Base-by-base conservation (phyloP, 2,797 vertebrate species). In the Perodicticus potto region DNA sequence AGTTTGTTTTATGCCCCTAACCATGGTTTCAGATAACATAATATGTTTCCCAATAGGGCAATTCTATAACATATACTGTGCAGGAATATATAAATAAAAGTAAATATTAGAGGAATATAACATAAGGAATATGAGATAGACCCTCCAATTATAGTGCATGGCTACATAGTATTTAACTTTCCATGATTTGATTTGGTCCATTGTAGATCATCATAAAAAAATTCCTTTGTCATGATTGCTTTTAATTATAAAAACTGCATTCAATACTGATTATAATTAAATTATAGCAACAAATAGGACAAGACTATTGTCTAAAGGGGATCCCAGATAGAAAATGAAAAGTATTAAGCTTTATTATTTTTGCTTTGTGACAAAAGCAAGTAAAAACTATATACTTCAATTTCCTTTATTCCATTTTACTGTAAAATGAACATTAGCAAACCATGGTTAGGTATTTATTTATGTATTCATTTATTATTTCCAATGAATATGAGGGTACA, bases 271-370 rank as follows among this genome's bases (percentile, higher is more conserved):
- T 74, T 23, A 2, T 13, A 43, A 9, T 91, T 77, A 81, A 82
- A 13, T 91, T n/a, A 53, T 29, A 94, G 40, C 8, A 81, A 61
- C 40, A 78, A 86, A 72, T 19, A 78, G 59, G 20, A 37, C 3
- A 37, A 76, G 17, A 55, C 7, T 6, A 43, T 74, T 59, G 37
- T 5, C 17, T 87, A n/a, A 67, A 70, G 55, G 63, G 45, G 45
- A 94, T 83, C 6, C 14, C 57, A 91, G 43, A 49, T 7, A 86
- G 40, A 20, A 73, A 72, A 12, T 63, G 12, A 82, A 90, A 77
- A 85, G 11, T 53, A 88, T 37, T 27, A 67, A 89, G 80, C 17
- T 92, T 93, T 81, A 69, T 93, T 81, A 84, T 34, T 63, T 81
- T 92, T 87, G 57, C 40, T 72, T 40, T 57, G 11, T 85, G 23